Base-by-base conservation (phyloP, 2,888 invertebrate genomes). In the Drosophila putrida region DNA sequence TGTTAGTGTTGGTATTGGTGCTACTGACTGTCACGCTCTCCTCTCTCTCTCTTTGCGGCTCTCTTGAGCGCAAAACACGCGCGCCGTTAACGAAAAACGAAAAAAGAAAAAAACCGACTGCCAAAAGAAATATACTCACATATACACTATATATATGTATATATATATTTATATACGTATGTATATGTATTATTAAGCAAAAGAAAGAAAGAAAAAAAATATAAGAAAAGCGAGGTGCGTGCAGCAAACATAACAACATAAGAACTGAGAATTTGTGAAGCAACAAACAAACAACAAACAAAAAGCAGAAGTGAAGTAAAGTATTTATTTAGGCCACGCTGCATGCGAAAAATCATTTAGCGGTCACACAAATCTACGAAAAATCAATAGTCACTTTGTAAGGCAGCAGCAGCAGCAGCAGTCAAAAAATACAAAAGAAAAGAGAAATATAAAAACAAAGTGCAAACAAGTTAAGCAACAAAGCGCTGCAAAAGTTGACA, bases 391-490 rank as follows among this genome's bases (percentile, higher is more conserved):
- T 65, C 69, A 47, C 68, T 65, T 65, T 69, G 63, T 58, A 43
- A 36, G 33, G 39, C 39, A 58, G 59, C 49, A 62, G 71, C 49
- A 65, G 31, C 41, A 59, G 59, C 49, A 62, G 71, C 49, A 65
- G 60, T 51, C 64, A 41, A 72, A 51, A 63, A 41, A 25, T 13
- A 20, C 36, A 44, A 51, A 13, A 43, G 13, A 15, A 58, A 57
- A 44, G 27, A 55, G 47, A 27, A 64, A 55, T 58, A 50, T 38
- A 59, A 71, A 80, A 81, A 68, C 64, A 81, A 68, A 62, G 80
- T 85, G 81, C 82, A 82, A 88, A 79, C 82, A 86, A 74, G 77
- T 76, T 80, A 58, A 78, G 72, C 80, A 78, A 81, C 66, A 68
- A 64, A 64, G 69, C 75, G 65, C 65, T 68, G 66, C 62, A 54